Conservation (phyloP, 2,113 vertebrate genomes). For the Eolophus roseicapilla region DNA sequence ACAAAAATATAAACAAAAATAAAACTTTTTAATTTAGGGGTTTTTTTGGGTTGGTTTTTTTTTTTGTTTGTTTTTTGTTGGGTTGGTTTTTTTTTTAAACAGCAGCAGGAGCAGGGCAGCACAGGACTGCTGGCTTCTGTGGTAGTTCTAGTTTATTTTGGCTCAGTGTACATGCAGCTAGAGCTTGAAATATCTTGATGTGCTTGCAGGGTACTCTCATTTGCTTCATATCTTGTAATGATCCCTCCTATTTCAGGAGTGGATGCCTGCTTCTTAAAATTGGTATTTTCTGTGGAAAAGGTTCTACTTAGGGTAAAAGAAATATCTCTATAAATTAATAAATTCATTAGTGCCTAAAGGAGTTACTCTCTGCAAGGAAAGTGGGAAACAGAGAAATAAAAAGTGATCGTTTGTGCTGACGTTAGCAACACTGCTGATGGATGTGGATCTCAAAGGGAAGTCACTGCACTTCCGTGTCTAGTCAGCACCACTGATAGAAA, state of each 20-base stretch:
- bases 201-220: neutral
- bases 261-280: neutral
- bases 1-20: neutral
- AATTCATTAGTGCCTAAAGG: neutral
- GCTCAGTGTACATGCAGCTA: neutral
- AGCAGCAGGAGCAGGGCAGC: neutral
- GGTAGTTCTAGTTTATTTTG: neutral
- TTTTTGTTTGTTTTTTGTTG: neutral
- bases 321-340: neutral
- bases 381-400: neutral
- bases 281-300: neutral
- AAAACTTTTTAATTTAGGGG: neutral
- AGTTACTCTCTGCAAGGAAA: neutral
- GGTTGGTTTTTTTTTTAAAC: neutral
- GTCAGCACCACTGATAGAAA: neutral
- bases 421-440: neutral
- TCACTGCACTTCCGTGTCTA: neutral
- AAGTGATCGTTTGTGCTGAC: neutral
- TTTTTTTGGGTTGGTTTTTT: neutral
- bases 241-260: neutral
- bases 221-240: neutral
- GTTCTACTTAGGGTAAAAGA: neutral
- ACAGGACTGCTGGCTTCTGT: neutral
- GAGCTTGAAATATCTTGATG: neutral
- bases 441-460: neutral